Evolutionary conservation across 2,797 vertebrate species (phyloP), one percentile per base, ranked within the genome.

Genomic region (Hippoglossus hippoglossus): DNA sequence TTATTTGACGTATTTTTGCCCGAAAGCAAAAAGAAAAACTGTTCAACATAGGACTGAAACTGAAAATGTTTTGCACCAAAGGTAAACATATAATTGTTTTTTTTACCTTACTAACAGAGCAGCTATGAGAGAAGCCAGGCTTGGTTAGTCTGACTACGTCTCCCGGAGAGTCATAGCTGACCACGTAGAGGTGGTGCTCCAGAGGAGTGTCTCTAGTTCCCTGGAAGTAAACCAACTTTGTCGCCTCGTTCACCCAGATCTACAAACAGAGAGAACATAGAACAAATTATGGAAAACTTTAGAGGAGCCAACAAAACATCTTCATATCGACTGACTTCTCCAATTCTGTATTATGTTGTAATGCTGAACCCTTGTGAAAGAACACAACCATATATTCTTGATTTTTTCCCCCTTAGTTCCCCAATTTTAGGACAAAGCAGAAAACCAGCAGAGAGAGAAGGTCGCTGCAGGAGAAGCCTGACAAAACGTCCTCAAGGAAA

Each of bases 111-210:
- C 96, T 98, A 92, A 98, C 92, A 8, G 94, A 96, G 77, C 96
- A 98, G 94, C 96, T 97, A 70, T 98, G 96, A 61, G 96, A 97
- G 89, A 96, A 97, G 77, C 96, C 96, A 0, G 94, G 93, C 0
- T 96, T 96, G 72, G 96, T 98, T 80, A 98, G 93, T 67, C 96
- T 92, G 81, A 96, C 87, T 5, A 97, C 94, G 28, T 97, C 96
- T 1, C 95, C 94, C 0, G 96, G 94, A 0, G 73, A 83, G 56
- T 96, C 96, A 0, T 96, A 98, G 93, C 96, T 97, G 86, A 95
- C 96, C 50, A 96, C 96, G 0, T 98, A 98, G 22, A 98, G 95
- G 82, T 98, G 97, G 57, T 98, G 97, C 87, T 98, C 97, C 89
- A 98, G 80, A 0, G 96, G 96, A 13, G 96, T 97, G 92, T 98